Base-by-base conservation (phyloP, 1,140 invertebrate genomes). In the Trichoplusia ni region DNA sequence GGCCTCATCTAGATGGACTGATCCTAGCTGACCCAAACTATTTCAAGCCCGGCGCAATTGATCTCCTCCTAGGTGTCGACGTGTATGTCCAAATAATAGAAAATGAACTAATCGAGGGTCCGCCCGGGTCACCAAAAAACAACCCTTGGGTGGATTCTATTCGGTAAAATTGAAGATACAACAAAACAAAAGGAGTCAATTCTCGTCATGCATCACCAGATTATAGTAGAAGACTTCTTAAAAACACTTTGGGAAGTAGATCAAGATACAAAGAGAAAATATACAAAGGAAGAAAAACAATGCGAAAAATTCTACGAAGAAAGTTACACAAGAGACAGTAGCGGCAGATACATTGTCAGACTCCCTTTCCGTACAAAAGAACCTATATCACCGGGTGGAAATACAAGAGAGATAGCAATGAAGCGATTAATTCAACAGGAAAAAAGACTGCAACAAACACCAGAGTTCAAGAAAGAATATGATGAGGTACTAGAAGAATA, bases 401-500 rank as follows among this genome's bases (percentile, higher is more conserved):
- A 71, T 6, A 69, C 71, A 19, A 71, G 59, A 58, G 38, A 69
- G 14, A 73, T 69, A 40, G 71, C 69, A 31, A 51, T 44, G 27
- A 69, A 58, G 13, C 59, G 74, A 18, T 58, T 74, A n/a, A 60
- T 51, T 13, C 68, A 73, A 59, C 49, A 82, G 61, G 77, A 82
- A 64, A 71, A 29, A 29, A 76, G 42, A 67, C 46, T 86, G 0
- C 8, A 61, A 23, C 67, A 51, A 13, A 44, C 71, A 42, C 53
- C 58, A 46, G 60, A 67, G n/a, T 51, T 86, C 7, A 74, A 58
- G 54, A 14, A 71, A 60, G 71, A 81, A 29, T 87, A 87, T 19
- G 31, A 46, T 5, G 65, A 70, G 9, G 76, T 83, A 4, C 65
- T 91, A 51, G 40, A 78, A 59, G 85, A 88, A 64, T 90, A 88